A percentile compares a stretch with the other conserved stretches of the same genome.
phyloP scores from a whole-genome alignment of 2,797 vertebrate genomes.

The Danio albolineatus region DNA sequence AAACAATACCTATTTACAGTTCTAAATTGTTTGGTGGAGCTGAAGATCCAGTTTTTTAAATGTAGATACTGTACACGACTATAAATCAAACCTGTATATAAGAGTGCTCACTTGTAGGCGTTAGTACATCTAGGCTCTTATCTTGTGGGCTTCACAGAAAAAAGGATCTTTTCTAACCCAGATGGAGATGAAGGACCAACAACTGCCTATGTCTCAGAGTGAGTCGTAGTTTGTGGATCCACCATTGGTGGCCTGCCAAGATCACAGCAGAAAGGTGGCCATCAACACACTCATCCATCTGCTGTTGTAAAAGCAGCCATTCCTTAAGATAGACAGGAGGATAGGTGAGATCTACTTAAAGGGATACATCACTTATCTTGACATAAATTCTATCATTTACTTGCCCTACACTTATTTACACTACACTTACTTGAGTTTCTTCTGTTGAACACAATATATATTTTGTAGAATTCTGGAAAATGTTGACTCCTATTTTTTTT shows the following conservation, averaged over 20 bases:
- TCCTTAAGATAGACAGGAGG: constrained; percentile 18
- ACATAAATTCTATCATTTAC: no score
- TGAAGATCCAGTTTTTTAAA: background rate
- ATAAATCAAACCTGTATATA: background rate
- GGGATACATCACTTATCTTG: no score
- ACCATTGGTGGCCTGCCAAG: constrained; percentile 33
- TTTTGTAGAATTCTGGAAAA: no score
- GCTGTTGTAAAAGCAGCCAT: constrained; percentile 39
- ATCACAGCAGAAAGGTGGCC: constrained; percentile 29
- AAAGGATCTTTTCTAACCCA: constrained; percentile 27
- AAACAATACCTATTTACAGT: background rate
- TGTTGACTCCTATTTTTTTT: no score
- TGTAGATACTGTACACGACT: background rate
- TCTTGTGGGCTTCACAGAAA: constrained; percentile 1
- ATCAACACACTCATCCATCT: constrained; percentile 44
- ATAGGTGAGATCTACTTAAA: background rate
- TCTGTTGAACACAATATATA: no score
- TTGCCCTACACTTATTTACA: no score
- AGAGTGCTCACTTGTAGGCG: background rate
- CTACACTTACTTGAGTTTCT: no score
- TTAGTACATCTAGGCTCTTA: background rate
- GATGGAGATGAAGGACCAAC: constrained; percentile 25
- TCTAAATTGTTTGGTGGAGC: no score
- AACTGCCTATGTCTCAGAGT: constrained; percentile 26
- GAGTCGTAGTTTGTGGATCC: constrained; percentile 27